phyloP scores from a whole-genome alignment of 2,888 invertebrate species.

The Meta bourneti region DNA sequence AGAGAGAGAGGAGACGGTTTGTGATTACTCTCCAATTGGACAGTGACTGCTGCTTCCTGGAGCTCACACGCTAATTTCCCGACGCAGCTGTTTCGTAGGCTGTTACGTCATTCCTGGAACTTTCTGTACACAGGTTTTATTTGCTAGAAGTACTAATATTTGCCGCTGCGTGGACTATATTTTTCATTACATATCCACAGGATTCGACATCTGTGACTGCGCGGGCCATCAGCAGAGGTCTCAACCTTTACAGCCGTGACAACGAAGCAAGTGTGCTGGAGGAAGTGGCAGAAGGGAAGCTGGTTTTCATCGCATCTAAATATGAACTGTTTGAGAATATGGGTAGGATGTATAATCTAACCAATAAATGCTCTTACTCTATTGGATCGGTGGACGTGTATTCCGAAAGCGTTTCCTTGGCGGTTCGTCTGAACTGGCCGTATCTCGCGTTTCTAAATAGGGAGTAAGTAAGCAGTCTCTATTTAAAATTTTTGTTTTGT shows the following conservation, averaged over 20 bases:
- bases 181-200: constrained; percentile 28
- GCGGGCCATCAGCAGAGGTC: constrained; percentile 57
- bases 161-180: too few species aligned
- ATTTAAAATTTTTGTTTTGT: not conserved
- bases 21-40: too few species aligned
- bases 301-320: constrained; percentile 70
- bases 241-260: constrained; percentile 30
- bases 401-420: constrained; percentile 89
- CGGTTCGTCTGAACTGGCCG: constrained; percentile 88
- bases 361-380: constrained; percentile 55
- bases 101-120: too few species aligned
- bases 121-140: too few species aligned
- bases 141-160: too few species aligned
- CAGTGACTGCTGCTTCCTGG: too few species aligned
- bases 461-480: constrained; percentile 84
- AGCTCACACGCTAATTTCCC: too few species aligned
- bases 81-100: too few species aligned
- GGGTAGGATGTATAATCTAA: constrained; percentile 49
- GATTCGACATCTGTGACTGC: constrained; percentile 29
- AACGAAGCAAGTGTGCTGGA: constrained; percentile 48
- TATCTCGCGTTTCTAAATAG: constrained; percentile 88
- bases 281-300: constrained; percentile 48
- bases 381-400: constrained; percentile 87
- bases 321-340: constrained; percentile 67
- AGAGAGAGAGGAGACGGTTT: too few species aligned